phyloP scores from a whole-genome alignment of 2,797 vertebrate species.

The Sphaeramia orbicularis region DNA sequence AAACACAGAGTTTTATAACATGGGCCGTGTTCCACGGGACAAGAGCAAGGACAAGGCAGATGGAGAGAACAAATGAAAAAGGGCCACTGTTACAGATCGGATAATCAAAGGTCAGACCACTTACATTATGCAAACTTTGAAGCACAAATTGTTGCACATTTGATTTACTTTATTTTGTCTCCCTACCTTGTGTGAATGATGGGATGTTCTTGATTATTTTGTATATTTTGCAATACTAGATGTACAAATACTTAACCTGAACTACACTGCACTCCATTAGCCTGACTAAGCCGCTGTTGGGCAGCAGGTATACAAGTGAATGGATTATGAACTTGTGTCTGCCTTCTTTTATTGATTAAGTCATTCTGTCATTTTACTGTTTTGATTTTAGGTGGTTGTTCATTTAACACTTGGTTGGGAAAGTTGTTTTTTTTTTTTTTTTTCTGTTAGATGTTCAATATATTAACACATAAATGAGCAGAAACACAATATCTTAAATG shows the following conservation, averaged over 20 bases:
- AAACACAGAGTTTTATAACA: slow-evolving; percentile 88
- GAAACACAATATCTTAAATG: neutral
- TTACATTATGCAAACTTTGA: neutral
- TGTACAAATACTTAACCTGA: neutral
- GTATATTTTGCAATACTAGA: neutral
- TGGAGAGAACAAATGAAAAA: slow-evolving; percentile 13
- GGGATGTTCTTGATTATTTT: slow-evolving; percentile 2
- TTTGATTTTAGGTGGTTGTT: neutral
- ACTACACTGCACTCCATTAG: neutral
- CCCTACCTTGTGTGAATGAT: neutral
- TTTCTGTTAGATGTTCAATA: neutral
- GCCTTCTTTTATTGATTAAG: too few relatives aligned
- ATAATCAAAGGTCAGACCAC: neutral
- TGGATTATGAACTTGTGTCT: too few relatives aligned
- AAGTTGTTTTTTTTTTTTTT: neutral
- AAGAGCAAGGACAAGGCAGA: slow-evolving; percentile 61
- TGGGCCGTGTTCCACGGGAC: slow-evolving; percentile 84
- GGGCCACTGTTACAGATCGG: neutral
- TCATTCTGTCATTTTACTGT: neutral
- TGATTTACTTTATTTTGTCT: neutral
- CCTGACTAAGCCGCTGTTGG: neutral
- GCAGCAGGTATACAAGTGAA: neutral
- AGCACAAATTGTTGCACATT: neutral
- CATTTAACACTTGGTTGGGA: too few relatives aligned
- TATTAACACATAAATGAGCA: neutral